Conservation (phyloP, 2,888 invertebrate species). For the Molorchus minor region DNA sequence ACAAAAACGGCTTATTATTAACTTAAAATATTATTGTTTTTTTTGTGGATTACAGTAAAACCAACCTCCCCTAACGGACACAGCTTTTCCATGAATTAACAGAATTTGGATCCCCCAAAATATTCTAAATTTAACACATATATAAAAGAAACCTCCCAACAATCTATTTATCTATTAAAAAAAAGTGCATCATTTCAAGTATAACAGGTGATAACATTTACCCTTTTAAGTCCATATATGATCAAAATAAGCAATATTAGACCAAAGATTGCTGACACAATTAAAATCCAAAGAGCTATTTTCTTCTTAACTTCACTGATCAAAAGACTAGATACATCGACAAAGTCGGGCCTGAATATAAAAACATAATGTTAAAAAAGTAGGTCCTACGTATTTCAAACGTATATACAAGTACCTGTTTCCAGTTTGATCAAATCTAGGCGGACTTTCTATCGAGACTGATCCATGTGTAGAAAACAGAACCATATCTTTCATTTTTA, state of each 20-base stretch:
- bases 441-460: conserved; percentile 49
- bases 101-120: too few species aligned
- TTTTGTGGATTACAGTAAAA: too few species aligned
- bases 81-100: too few species aligned
- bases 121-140: too few species aligned
- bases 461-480: conserved; percentile 56
- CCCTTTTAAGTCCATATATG: conserved; percentile 56
- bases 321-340: conserved; percentile 57
- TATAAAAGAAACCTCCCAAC: too few species aligned
- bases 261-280: conserved; percentile 62
- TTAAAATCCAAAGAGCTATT: conserved; percentile 62
- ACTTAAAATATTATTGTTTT: too few species aligned
- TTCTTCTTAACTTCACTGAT: conserved; percentile 51
- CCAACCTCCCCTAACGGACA: too few species aligned
- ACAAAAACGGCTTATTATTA: too few species aligned
- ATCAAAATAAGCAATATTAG: conserved; percentile 59
- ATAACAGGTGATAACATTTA: too few species aligned
- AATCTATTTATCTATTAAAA: too few species aligned
- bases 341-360: conserved; percentile 45
- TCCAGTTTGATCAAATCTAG: conserved; percentile 48
- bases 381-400: not conserved
- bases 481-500: conserved; percentile 57
- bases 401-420: too few species aligned
- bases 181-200: too few species aligned
- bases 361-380: not conserved